Evolutionary conservation across 2,797 vertebrate species (phyloP).

Genomic region (Clarias pachynema): DNA sequence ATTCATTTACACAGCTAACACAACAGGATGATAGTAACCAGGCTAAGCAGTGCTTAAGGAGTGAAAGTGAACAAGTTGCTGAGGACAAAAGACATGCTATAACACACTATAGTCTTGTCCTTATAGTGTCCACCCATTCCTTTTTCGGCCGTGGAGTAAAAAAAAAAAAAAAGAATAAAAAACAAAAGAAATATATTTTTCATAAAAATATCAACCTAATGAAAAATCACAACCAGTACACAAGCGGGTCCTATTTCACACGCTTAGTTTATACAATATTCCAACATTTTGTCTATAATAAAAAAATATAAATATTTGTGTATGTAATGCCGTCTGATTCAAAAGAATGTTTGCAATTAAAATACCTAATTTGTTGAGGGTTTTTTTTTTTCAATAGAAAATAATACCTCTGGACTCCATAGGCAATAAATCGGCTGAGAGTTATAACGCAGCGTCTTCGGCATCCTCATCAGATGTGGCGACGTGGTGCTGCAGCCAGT

Average conservation of each 20-base stretch:
- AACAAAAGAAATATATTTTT: neutral
- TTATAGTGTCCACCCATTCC: neutral
- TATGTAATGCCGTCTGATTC: neutral
- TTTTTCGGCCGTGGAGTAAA: neutral
- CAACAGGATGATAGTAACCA: neutral
- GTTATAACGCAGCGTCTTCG: constrained; percentile 24
- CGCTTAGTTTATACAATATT: neutral
- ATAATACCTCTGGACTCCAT: constrained; percentile 30
- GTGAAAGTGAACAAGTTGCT: neutral
- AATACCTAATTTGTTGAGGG: neutral
- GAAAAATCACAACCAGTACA: neutral
- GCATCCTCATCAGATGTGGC: constrained; percentile 27
- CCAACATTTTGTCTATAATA: neutral
- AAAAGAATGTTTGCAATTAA: neutral
- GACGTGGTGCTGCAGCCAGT: constrained; percentile 35
- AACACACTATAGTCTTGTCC: neutral
- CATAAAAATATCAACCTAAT: neutral
- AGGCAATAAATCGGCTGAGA: constrained; percentile 1
- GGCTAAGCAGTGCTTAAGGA: neutral
- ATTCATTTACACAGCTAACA: neutral
- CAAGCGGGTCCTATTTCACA: neutral
- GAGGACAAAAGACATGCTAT: constrained; percentile 12
- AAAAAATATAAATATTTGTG: neutral
- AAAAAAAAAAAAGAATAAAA: too few species aligned
- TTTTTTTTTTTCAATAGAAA: neutral